A percentile compares a stretch with the other conserved stretches of the same genome.
These are phyloP conservation scores for Isurus oxyrinchus DNA, from an alignment of 2,113 vertebrate genomes.

Conservation along the genomic window DNA sequence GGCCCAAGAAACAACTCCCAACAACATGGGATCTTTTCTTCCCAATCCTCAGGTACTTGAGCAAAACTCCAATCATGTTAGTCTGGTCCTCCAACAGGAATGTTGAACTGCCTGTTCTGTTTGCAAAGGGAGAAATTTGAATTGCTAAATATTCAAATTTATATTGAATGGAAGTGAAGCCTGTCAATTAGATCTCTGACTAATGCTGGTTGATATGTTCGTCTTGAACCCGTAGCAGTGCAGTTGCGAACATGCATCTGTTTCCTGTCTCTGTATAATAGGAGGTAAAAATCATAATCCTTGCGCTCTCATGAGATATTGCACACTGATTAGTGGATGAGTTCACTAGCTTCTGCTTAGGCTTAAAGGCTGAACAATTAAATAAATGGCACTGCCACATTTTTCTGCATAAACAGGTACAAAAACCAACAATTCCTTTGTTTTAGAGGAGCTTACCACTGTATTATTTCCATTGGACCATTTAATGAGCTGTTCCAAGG, in stretches of 20 bases:
- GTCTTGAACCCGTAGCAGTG: background rate
- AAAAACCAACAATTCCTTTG: background rate
- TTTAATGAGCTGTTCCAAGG: background rate
- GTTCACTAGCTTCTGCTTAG: background rate
- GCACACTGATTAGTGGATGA: background rate
- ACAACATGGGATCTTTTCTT: background rate
- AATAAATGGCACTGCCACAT: background rate
- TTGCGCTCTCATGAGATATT: background rate
- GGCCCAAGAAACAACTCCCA: background rate
- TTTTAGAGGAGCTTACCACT: background rate
- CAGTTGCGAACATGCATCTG: background rate
- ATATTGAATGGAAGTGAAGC: no score
- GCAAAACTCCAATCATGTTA: no score
- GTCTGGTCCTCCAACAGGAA: background rate
- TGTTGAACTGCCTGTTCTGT: background rate
- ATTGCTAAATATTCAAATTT: background rate
- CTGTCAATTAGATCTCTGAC: background rate
- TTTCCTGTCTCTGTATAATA: background rate
- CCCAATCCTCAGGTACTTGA: no score
- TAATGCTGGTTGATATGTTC: background rate
- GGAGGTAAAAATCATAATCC: background rate
- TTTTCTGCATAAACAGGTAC: background rate
- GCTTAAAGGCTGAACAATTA: background rate
- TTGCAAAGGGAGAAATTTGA: background rate
- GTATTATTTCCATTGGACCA: background rate